Conservation (phyloP, 2,888 invertebrate species). For the Artemia sp. region DNA sequence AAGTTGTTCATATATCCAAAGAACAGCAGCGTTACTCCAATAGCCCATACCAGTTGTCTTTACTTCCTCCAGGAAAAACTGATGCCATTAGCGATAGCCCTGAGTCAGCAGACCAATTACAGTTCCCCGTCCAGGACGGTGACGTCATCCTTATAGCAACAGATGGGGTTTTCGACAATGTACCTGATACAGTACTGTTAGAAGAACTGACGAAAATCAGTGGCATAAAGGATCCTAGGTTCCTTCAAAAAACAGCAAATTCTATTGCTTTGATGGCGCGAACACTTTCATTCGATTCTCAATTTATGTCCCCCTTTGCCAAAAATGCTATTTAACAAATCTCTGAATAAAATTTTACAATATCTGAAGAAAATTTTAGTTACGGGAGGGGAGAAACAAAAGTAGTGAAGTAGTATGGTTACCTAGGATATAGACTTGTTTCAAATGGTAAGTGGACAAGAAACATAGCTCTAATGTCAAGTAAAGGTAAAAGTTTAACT, state of each 20-base stretch:
- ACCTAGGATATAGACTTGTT: too few relatives aligned
- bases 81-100: conserved; percentile 78
- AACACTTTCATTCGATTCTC: conserved; percentile 78
- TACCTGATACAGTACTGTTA: conserved; percentile 74
- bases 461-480: too few relatives aligned
- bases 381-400: too few relatives aligned
- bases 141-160: conserved; percentile 90
- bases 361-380: too few relatives aligned
- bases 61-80: conserved; percentile 72
- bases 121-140: conserved; percentile 74
- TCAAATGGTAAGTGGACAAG: too few relatives aligned
- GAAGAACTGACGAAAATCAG: conserved; percentile 59
- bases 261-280: conserved; percentile 89
- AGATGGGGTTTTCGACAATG: conserved; percentile 96
- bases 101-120: conserved; percentile 71
- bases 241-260: conserved; percentile 77
- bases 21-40: conserved; percentile 99
- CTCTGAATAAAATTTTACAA: too few relatives aligned
- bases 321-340: conserved; percentile 47
- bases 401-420: too few relatives aligned
- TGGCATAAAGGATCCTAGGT: conserved; percentile 51
- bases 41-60: conserved; percentile 88
- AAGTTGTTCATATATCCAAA: conserved; percentile 75
- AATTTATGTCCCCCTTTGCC: conserved; percentile 89
- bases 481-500: too few relatives aligned